Base-by-base conservation (phyloP, 2,113 vertebrate genomes). In the Dipodomys merriami region DNA sequence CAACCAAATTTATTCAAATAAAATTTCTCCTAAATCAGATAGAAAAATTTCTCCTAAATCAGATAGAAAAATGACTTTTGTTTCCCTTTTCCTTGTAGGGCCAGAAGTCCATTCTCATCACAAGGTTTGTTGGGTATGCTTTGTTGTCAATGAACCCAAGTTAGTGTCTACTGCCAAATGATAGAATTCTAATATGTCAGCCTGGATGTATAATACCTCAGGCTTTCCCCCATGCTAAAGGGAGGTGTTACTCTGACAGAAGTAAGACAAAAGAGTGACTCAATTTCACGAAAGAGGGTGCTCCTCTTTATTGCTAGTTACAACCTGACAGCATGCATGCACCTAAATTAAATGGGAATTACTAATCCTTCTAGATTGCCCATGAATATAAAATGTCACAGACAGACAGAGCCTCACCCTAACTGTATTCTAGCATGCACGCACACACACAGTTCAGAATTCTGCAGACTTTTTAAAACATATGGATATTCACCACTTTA, bases 151-250 rank as follows among this genome's bases (percentile, higher is more conserved):
- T 71, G 74, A 95, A 79, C 86, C 79, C 83, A 80, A 19, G 27
- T 30, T 83, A 83, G 76, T 1, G 6, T 74, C 80, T 92, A 15
- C 83, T 62, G 69, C 65, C 71, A 44, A 60, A 78, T 83, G 62
- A 87, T 91, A 89, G 53, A 25, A 53, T 77, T 80, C 71, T 62
- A 35, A 86, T 87, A 87, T 90, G 68, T 96, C 82, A 95, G 64
- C 60, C 1, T 7, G 29, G 53, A 72, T 22, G 20, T 44, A 8
- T 49, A 72, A 72, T 1, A 25, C 33, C 76, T 62, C 7, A 57
- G 33, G 68, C 29, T 88, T 23, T 73, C 35, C 13, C 20, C 5
- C 20, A n/a, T 0, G 6, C 22, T 33, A 16, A 83, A 57, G 57
- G 67, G 86, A 87, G 86, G 84, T 62, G 57, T 89, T 33, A 57